These are phyloP conservation scores for Perodicticus potto DNA, from an alignment of 2,797 vertebrate species.

Conservation along the genomic window DNA sequence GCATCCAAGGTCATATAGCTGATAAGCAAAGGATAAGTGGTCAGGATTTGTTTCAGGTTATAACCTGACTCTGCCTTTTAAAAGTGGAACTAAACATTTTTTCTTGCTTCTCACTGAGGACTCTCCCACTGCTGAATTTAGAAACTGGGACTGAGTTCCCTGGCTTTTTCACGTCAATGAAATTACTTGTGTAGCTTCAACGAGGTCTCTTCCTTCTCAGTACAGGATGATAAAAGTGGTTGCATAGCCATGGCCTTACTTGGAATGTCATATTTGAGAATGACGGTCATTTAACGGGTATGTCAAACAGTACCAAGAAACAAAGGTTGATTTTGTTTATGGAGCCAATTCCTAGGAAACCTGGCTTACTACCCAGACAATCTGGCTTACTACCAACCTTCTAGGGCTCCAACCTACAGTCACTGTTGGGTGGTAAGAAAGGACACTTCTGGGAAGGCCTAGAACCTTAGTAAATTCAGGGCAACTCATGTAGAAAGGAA, in stretches of 20 bases:
- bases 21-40: too few relatives aligned
- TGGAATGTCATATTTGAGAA: background rate
- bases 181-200: background rate
- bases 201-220: background rate
- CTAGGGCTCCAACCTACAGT: background rate
- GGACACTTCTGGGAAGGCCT: background rate
- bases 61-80: too few relatives aligned
- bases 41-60: too few relatives aligned
- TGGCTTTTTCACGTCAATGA: background rate
- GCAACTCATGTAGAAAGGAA: background rate
- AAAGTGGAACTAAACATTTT: background rate
- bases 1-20: too few relatives aligned
- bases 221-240: background rate
- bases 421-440: background rate
- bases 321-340: conserved; percentile 15
- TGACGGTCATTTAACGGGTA: background rate
- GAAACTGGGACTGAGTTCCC: background rate
- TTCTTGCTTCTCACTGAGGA: background rate
- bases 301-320: background rate
- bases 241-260: background rate
- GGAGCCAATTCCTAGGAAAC: background rate
- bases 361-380: background rate
- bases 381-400: background rate
- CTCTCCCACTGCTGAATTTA: background rate
- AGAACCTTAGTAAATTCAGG: background rate